Evolutionary conservation across 2,888 invertebrate species (phyloP).

Genomic region (Diplolepis rosae): DNA sequence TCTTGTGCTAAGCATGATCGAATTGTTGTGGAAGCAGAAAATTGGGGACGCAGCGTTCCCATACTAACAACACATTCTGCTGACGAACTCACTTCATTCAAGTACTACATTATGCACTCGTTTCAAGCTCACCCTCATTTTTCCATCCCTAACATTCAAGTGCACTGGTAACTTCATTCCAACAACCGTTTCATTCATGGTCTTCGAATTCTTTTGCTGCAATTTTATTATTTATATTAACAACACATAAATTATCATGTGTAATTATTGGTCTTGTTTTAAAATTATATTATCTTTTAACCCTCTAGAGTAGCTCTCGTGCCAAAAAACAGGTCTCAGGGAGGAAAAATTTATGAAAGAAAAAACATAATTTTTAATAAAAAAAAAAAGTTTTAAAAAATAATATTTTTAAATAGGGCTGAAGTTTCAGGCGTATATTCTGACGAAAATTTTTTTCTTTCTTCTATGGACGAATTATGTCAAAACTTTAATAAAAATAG

Average conservation of each 20-base stretch:
- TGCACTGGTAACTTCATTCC: not conserved
- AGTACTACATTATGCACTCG: constrained; percentile 18
- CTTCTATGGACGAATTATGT: no score
- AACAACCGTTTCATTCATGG: not conserved
- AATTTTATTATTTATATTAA: not conserved
- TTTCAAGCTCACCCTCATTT: not conserved
- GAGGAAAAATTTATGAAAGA: no score
- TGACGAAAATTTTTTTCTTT: no score
- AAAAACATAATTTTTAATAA: no score
- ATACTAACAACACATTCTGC: constrained; percentile 1
- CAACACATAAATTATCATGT: not conserved
- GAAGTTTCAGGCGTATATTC: no score
- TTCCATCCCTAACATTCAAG: not conserved
- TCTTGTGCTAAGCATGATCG: not conserved
- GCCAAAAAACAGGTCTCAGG: no score
- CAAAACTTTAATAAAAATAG: no score
- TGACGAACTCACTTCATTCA: constrained; percentile 13
- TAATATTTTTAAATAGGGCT: no score
- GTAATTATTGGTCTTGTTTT: no score
- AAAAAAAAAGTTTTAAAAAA: no score
- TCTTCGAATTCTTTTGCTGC: not conserved
- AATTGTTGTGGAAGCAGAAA: not conserved
- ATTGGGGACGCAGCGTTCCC: not conserved
- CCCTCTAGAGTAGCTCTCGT: no score
- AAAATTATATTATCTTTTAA: not conserved